phyloP scores from a whole-genome alignment of 1,140 invertebrate species.

The Bombus pascuorum region DNA sequence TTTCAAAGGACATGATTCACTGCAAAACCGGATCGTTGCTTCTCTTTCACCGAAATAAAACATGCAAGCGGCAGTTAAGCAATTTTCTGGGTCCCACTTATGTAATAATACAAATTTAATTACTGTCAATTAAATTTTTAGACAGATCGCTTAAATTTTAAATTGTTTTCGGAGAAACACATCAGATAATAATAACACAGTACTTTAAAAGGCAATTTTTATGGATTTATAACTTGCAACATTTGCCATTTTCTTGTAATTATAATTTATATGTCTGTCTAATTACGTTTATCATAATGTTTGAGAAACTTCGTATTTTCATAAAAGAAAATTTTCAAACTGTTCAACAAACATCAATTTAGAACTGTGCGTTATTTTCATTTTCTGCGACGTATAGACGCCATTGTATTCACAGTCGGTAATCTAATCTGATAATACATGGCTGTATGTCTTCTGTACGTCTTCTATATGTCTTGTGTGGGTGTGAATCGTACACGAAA shows the following conservation, averaged over 20 bases:
- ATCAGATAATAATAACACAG: no score
- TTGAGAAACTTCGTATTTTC: background rate
- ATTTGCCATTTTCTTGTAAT: background rate
- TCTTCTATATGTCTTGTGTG: conserved; percentile 4
- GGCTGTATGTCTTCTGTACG: background rate
- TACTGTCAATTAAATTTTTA: no score
- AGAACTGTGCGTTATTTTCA: conserved; percentile 44
- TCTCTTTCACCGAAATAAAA: background rate
- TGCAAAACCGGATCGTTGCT: no score
- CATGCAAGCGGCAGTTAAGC: background rate
- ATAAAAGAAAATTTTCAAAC: background rate
- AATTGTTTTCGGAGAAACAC: no score
- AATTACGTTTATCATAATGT: background rate
- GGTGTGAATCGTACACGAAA: conserved; percentile 19
- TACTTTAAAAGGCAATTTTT: background rate
- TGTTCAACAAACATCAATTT: conserved; percentile 4
- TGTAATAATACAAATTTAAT: no score
- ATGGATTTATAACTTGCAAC: background rate
- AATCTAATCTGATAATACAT: conserved; percentile 77
- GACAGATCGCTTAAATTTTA: no score
- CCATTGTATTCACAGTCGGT: conserved; percentile 67
- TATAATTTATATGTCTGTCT: background rate
- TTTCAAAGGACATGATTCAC: conserved; percentile 28
- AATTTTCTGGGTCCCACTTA: no score
- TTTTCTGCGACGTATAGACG: conserved; percentile 65